Conservation (phyloP, 2,888 invertebrate species). For the Synanthedon tipuliformis region DNA sequence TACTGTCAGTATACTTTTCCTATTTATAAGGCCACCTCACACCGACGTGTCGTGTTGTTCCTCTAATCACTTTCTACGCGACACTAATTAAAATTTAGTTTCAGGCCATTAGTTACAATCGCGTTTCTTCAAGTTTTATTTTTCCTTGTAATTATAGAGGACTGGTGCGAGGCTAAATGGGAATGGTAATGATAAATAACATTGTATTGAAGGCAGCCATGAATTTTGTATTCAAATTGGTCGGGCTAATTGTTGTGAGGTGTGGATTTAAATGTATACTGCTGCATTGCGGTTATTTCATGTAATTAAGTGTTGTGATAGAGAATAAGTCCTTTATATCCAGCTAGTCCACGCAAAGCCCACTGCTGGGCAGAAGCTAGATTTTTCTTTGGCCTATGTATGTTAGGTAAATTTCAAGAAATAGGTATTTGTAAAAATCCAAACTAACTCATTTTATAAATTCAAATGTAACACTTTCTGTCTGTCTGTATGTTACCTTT, state of each 20-base stretch:
- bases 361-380: too few relatives aligned
- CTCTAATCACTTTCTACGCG: conserved; percentile 68
- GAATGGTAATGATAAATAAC: conserved; percentile 65
- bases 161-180: conserved; percentile 63
- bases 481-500: too few relatives aligned
- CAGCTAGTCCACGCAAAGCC: too few relatives aligned
- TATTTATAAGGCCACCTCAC: conserved; percentile 20
- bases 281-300: conserved; percentile 32
- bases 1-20: too few relatives aligned
- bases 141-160: conserved; percentile 62
- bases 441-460: too few relatives aligned
- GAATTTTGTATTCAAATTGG: conserved; percentile 69
- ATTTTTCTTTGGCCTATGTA: too few relatives aligned
- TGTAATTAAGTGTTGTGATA: too few relatives aligned
- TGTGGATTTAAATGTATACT: conserved; percentile 48
- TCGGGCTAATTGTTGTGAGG: conserved; percentile 50
- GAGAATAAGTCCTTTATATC: too few relatives aligned
- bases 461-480: too few relatives aligned
- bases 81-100: conserved; percentile 72
- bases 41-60: conserved; percentile 61
- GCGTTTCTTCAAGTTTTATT: conserved; percentile 66
- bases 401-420: too few relatives aligned
- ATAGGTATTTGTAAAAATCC: too few relatives aligned
- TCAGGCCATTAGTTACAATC: conserved; percentile 66
- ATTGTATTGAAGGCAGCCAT: conserved; percentile 58